A percentile compares a stretch with the other conserved stretches of the same genome.
Conservation (phyloP, 2,113 vertebrate genomes). For the Sitta europaea region DNA sequence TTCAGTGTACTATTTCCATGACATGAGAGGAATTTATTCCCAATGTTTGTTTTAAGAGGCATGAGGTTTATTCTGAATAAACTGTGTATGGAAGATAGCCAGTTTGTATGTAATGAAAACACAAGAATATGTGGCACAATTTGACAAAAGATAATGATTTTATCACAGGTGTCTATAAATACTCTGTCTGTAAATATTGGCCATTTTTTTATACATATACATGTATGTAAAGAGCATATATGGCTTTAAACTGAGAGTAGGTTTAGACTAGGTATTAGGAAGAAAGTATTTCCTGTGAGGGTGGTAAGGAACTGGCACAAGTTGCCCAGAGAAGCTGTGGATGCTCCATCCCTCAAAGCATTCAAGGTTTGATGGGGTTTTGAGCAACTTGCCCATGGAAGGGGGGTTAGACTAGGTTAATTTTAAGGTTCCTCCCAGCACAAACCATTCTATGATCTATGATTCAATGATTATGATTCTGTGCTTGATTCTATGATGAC, state of each 20-base stretch:
- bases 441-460: not conserved
- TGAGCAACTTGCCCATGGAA: not conserved
- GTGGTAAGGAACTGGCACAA: not conserved
- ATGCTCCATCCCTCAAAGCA: too few relatives aligned
- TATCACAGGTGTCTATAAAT: not conserved
- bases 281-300: not conserved
- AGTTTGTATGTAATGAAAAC: not conserved
- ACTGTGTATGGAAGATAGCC: not conserved
- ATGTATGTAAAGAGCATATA: too few relatives aligned
- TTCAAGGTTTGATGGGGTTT: not conserved
- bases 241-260: not conserved
- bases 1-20: not conserved
- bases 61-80: not conserved
- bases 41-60: not conserved
- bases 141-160: not conserved
- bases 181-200: not conserved
- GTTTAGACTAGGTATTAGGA: not conserved
- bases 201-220: too few relatives aligned
- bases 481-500: not conserved
- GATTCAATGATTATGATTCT: not conserved
- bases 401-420: rapidly evolving
- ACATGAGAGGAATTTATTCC: not conserved
- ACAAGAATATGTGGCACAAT: not conserved
- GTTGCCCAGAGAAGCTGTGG: not conserved
- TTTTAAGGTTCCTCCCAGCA: not conserved